A percentile compares a stretch with the other conserved stretches of the same genome.
Evolutionary conservation across 2,113 vertebrate genomes (phyloP).

Genomic region (Pluvialis apricaria): DNA sequence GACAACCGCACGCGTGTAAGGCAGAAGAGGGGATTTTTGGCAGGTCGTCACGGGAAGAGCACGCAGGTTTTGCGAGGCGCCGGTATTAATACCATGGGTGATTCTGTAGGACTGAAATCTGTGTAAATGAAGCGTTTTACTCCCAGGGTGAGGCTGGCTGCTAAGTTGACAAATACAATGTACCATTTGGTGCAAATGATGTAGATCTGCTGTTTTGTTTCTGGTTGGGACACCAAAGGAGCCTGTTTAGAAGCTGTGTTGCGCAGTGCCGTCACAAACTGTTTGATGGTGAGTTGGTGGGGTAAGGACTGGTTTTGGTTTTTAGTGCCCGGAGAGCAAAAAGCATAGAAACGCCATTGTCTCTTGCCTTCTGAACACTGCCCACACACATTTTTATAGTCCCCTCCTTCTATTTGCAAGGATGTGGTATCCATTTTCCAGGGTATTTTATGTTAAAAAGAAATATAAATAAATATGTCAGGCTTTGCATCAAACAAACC

Average conservation of each 20-base stretch:
- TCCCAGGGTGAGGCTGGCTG: background rate
- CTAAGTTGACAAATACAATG: background rate
- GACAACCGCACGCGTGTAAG: fast-evolving
- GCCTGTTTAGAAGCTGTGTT: background rate
- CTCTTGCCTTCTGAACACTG: background rate
- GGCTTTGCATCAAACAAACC: constrained; percentile 17
- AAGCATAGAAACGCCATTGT: background rate
- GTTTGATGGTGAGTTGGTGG: background rate
- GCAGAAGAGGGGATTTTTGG: background rate
- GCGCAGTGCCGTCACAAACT: background rate
- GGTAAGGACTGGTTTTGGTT: background rate
- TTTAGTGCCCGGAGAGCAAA: background rate
- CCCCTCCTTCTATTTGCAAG: background rate
- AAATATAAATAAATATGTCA: constrained; percentile 7
- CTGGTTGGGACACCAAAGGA: background rate
- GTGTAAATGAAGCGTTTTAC: background rate
- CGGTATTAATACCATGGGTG: background rate
- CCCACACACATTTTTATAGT: background rate
- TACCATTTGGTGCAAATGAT: background rate
- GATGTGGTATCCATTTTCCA: constrained; percentile 30
- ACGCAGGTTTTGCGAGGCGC: background rate
- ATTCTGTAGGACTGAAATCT: background rate
- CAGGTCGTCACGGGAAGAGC: background rate
- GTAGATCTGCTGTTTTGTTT: background rate
- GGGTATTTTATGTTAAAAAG: background rate